Base-by-base conservation (phyloP, 1,140 invertebrate species). In the Nasonia giraulti region DNA sequence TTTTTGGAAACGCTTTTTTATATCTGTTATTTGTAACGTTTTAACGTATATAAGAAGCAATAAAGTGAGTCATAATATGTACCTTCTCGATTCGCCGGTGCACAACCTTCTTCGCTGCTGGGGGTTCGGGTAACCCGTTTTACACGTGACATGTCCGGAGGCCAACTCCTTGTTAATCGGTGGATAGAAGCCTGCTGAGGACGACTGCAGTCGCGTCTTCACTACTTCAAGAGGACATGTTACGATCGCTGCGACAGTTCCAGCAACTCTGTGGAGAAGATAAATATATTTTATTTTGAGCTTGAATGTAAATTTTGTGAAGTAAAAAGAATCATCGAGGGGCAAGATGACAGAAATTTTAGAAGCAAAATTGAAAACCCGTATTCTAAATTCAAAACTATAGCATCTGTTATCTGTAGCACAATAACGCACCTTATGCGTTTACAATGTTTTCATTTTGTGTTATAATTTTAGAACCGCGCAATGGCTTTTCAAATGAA, bases 171-270 rank as follows among this genome's bases (percentile, higher is more conserved):
- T 89, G 47, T 89, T 91, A 87, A 91, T 87, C 88, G 93, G 89
- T 14, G 93, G 89, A 87, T 94, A 91, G 87, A 96, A 96, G 44
- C 95, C 95, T 62, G 95, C 95, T 62, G 95, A 95, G 0, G 98
- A 99, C 14, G 98, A 99, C 92, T 99, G 99, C 81, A 99, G 95
- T 74, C 99, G 95, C 3, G 99, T 99, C 93, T 99, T 99, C 7
- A 99, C 97, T 82, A 99, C 99, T 94, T 99, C 99, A 87, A 99
- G 93, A 0, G 99, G 99, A 94, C 99, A 99, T 87, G 99, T 99
- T 66, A 99, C 95, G 86, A 99, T 97, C 12, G 98, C 98, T 85
- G 98, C 99, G 68, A 97, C 96, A 37, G 98, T 99, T 50, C 99
- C 98, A 87, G 97, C 99, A 92, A 97, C 95, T 89, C 98, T 99